Evolutionary conservation across 2,888 invertebrate genomes (phyloP), one percentile per base, ranked within the genome.

Genomic region (Brachyptera putata): DNA sequence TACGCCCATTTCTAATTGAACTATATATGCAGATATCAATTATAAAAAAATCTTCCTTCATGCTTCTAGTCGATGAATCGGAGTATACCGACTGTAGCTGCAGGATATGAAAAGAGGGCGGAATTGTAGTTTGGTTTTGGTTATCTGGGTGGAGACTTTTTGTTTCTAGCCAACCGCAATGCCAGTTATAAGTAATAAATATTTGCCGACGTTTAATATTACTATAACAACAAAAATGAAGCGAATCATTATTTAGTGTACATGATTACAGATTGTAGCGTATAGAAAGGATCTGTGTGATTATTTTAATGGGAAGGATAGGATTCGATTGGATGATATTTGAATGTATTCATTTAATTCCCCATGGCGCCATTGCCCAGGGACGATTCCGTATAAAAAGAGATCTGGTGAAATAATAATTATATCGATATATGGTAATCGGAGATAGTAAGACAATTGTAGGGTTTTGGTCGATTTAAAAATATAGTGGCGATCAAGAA

Each of bases 381-480:
- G 46, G 21, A 26, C 14, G 11, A 49, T 24, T 3, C 50, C n/a
- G n/a, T n/a, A n/a, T n/a, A n/a, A n/a, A n/a, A n/a, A n/a, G 2
- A 11, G 5, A 34, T 34, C 36, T 5, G 5, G 21, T 21, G 26
- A 11, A 53, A 36, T 53, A 36, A n/a, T 53, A 53, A 53, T 53
- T 53, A 53, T 18, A 53, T 53, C 34, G 53, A 53, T 53, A n/a
- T n/a, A 53, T 53, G 53, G 36, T 53, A 53, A 53, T 53, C 53
- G 24, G 21, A 22, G 11, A 24, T n/a, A 24, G 18, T 24, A 21
- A 16, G 18, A 18, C 14, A 36, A 53, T 53, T 53, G 53, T 21
- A 53, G 53, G 53, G 53, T 34, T 53, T 34, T 36, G 22, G n/a
- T 53, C 34, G 53, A 9, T 11, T 34, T 34, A 34, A 53, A 53